Base-by-base conservation (phyloP, 2,888 invertebrate genomes). In the Heliconius ismenius region DNA sequence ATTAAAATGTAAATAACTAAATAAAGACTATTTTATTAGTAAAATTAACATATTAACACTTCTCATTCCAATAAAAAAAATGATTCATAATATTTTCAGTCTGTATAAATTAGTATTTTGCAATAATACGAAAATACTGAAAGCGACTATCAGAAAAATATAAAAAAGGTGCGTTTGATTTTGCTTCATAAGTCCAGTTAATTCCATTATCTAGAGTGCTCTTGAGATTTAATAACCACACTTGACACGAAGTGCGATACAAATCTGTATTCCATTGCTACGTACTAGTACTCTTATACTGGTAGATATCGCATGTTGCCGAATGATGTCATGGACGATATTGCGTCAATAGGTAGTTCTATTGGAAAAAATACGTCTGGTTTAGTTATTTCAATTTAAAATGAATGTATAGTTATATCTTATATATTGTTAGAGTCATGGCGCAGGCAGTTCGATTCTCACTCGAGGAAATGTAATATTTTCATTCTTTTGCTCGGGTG, bases 161-260 rank as follows among this genome's bases (percentile, higher is more conserved):
- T 83, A 83, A 83, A 83, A 72, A 69, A 80, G 83, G 81, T 83
- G 80, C 79, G 81, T 80, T 81, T 86, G 86, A 85, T 39, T 70
- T 78, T 63, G 74, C 63, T 77, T 77, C 79, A 76, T 85, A 86
- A 87, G 83, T 80, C 88, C 84, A 86, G 86, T 83, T 89, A 89
- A 91, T 92, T 88, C 86, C 86, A 91, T 93, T 93, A 93, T 93
- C 92, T 93, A 92, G 87, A 93, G 93, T 93, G 93, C 91, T 89
- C 91, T 92, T 81, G 83, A 90, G 83, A 85, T 86, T 91, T 92
- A 92, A 93, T 93, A 92, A 92, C 88, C 87, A 81, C 88, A 91
- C 92, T 91, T 84, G 86, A 89, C 81, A 82, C 82, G 83, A 82
- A 89, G 86, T 89, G 87, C 84, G 90, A 88, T 91, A 91, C 88